Conservation (phyloP, 2,113 vertebrate genomes). For the Gymnarchus niloticus region DNA sequence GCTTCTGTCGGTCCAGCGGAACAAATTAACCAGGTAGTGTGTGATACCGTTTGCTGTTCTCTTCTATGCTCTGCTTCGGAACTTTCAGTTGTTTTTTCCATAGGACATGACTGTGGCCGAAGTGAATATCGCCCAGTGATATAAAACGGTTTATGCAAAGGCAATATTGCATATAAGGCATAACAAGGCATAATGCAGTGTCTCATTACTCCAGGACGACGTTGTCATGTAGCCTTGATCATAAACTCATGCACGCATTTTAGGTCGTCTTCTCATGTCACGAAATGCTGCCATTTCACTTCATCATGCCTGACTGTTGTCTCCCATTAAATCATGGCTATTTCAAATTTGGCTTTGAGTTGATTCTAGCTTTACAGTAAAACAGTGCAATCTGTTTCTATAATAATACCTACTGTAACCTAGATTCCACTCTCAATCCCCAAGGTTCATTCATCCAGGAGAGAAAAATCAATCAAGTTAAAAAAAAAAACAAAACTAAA, state of each 20-base stretch:
- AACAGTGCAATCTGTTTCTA: background rate
- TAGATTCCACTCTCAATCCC: conserved; percentile 7
- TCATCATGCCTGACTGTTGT: background rate
- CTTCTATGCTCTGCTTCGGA: background rate
- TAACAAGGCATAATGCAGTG: no score
- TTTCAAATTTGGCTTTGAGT: background rate
- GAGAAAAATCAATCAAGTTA: background rate
- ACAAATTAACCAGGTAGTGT: conserved; percentile 28
- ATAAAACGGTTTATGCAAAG: background rate
- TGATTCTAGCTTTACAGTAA: conserved; percentile 1
- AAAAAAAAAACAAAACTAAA: conserved; percentile 6
- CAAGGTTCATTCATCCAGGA: background rate
- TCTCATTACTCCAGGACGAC: background rate
- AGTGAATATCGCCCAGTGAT: background rate
- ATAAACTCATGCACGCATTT: background rate
- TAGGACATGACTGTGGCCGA: background rate
- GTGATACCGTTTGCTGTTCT: background rate
- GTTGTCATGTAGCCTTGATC: conserved; percentile 6
- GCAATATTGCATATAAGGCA: background rate
- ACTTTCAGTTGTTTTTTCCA: conserved; percentile 1
- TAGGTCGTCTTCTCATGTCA: background rate
- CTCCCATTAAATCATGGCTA: background rate
- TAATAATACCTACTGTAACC: conserved; percentile 4
- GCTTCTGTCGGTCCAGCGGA: conserved; percentile 20
- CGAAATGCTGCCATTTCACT: background rate